Evolutionary conservation across 2,888 invertebrate genomes (phyloP).

Genomic region (Pherbina coryleti): DNA sequence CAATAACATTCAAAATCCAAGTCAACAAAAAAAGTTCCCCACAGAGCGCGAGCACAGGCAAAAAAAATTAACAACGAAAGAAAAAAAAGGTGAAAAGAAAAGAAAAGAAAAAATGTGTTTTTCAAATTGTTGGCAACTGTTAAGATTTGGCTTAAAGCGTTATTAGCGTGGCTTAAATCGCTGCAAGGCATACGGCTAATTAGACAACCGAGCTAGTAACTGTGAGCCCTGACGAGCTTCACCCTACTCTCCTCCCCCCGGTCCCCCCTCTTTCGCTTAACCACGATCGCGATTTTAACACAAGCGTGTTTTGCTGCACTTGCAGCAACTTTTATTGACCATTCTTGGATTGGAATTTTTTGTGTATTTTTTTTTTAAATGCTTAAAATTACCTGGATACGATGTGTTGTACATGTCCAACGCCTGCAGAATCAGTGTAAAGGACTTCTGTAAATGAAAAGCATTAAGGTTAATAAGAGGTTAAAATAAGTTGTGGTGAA

Average conservation of each 20-base stretch:
- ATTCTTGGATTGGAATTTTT: not conserved
- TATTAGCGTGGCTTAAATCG: constrained; percentile 10
- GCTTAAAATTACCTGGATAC: constrained; percentile 75
- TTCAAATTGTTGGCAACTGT: constrained; percentile 36
- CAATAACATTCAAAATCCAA: constrained; percentile 44
- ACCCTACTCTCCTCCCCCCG: not conserved
- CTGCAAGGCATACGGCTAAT: constrained; percentile 31
- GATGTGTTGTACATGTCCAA: constrained; percentile 86
- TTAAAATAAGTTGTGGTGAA: not conserved
- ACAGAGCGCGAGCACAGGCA: constrained; percentile 7
- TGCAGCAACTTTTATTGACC: not conserved
- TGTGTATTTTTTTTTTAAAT: constrained; percentile 24
- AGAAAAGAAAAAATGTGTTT: constrained; percentile 51
- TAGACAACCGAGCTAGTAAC: constrained; percentile 17
- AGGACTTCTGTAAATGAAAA: constrained; percentile 82
- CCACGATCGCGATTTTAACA: not conserved
- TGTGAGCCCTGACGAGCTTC: not conserved
- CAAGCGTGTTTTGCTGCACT: not conserved
- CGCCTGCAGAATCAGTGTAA: constrained; percentile 92
- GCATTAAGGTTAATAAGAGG: not conserved
- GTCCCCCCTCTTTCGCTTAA: not conserved
- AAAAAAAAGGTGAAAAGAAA: constrained; percentile 40
- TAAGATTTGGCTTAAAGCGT: constrained; percentile 2
- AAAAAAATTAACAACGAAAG: constrained; percentile 33
- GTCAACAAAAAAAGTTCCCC: constrained; percentile 16